Evolutionary conservation across 1,140 invertebrate species (phyloP), one percentile per base, ranked within the genome.

Genomic region (Diachasma alloeum): DNA sequence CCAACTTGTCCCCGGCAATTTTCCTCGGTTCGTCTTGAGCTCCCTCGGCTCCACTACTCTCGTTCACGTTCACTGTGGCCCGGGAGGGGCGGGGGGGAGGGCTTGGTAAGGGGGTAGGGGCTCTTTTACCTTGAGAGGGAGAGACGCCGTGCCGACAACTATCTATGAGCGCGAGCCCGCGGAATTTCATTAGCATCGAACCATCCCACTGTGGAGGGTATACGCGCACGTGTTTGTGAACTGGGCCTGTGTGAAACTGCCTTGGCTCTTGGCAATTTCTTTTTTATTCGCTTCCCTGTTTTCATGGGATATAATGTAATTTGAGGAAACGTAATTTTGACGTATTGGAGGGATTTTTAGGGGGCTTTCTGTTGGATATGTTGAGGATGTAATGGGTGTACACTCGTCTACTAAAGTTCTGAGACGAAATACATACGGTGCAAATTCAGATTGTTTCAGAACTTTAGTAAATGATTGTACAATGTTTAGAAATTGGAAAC

Each of bases 171-270:
- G 75, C 70, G 66, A 73, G 70, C 67, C 74, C 77, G 72, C 79
- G 84, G 84, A 85, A 85, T 85, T 85, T 85, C 84, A 85, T 85
- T 85, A 84, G 81, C 82, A 85, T 85, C 81, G 81, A 83, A 82
- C 83, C 72, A 84, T 80, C 83, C 77, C 77, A 72, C 72, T 77
- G 59, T 26, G 3, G 59, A 31, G 24, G 15, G 8, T 63, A 63
- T 26, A 26, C 24, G 6, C 24, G 46, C 72, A 78, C 75, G 79
- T 76, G 24, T 63, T 63, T 63, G 59, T 63, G 48, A 22, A 56
- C 39, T 56, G 8, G 59, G 59, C 59, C 24, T 63, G 24, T 56
- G n/a, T 63, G 24, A 63, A 63, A 63, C 22, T 63, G 6, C 48
- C 19, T 56, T 4, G 26, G 24, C 24, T 63, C 59, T 63, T 63